Conservation (phyloP, 1,140 invertebrate species). For the Melitaea cinxia region DNA sequence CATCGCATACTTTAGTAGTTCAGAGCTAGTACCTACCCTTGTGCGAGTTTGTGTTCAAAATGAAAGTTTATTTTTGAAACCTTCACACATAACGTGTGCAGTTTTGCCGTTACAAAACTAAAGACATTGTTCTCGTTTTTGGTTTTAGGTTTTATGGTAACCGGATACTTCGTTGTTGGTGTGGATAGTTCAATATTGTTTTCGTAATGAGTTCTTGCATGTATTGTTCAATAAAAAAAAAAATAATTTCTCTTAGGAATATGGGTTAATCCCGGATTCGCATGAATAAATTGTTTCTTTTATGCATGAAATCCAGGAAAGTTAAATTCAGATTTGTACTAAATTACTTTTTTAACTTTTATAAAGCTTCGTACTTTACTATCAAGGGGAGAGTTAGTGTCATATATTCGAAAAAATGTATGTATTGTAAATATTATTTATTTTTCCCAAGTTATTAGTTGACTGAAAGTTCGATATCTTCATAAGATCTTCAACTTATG, state of each 20-base stretch:
- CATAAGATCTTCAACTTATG: background rate
- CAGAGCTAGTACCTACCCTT: background rate
- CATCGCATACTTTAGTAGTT: slow-evolving; percentile 27
- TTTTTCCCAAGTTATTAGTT: background rate
- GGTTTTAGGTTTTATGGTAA: background rate
- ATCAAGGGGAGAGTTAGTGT: too few species aligned
- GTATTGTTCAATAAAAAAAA: too few species aligned
- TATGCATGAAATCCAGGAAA: too few species aligned
- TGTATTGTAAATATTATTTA: too few species aligned
- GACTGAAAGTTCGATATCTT: background rate
- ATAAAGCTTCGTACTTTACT: too few species aligned
- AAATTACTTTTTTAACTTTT: too few species aligned
- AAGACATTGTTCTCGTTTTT: background rate
- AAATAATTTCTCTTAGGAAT: too few species aligned
- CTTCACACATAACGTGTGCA: background rate
- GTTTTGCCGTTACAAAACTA: background rate
- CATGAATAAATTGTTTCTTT: too few species aligned
- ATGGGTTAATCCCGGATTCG: too few species aligned
- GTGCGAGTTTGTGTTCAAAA: slow-evolving; percentile 13
- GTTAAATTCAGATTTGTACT: too few species aligned
- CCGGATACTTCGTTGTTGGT: background rate
- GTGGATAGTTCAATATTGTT: too few species aligned
- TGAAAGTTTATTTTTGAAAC: slow-evolving; percentile 17
- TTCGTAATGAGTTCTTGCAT: background rate
- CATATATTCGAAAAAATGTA: too few species aligned